Evolutionary conservation across 2,797 vertebrate species (phyloP).

Genomic region (Lacerta agilis): DNA sequence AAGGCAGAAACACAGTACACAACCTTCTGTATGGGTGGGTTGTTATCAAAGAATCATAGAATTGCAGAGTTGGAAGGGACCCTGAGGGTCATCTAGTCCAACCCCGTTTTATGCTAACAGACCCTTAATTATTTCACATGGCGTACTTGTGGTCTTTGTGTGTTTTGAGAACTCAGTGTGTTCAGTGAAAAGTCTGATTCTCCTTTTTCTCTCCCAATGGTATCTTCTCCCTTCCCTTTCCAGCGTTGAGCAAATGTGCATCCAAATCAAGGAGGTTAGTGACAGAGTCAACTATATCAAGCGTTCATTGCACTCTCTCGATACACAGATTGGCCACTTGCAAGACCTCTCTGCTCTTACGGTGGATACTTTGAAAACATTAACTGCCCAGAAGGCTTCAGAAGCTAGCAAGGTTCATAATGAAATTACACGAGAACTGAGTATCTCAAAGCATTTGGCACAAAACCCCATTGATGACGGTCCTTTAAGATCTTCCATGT

Average conservation of each 20-base stretch:
- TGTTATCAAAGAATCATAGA: too few species aligned
- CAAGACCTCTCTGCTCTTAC: slow-evolving; percentile 97
- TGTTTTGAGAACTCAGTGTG: not conserved
- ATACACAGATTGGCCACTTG: slow-evolving; percentile 99
- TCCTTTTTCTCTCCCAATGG: not conserved
- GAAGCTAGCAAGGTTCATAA: slow-evolving; percentile 98
- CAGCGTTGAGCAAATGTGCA: slow-evolving; percentile 97
- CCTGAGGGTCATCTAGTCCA: too few species aligned
- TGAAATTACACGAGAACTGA: slow-evolving; percentile 95
- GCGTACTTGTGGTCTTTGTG: not conserved
- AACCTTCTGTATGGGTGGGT: not conserved
- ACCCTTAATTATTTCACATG: not conserved
- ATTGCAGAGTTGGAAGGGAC: too few species aligned
- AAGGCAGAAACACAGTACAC: not conserved
- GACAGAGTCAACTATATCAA: slow-evolving; percentile 99
- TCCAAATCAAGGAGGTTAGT: slow-evolving; percentile 97
- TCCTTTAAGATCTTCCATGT: slow-evolving; percentile 86
- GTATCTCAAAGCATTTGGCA: slow-evolving; percentile 94
- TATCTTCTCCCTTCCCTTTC: not conserved
- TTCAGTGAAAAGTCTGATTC: not conserved
- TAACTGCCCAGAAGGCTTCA: slow-evolving; percentile 95
- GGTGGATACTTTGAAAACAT: slow-evolving; percentile 96
- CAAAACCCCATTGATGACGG: slow-evolving; percentile 88
- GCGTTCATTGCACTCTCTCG: slow-evolving; percentile 94
- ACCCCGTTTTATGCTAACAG: not conserved